These are phyloP conservation scores for Serripes groenlandicus DNA, from an alignment of 2,888 invertebrate species.

Conservation along the genomic window DNA sequence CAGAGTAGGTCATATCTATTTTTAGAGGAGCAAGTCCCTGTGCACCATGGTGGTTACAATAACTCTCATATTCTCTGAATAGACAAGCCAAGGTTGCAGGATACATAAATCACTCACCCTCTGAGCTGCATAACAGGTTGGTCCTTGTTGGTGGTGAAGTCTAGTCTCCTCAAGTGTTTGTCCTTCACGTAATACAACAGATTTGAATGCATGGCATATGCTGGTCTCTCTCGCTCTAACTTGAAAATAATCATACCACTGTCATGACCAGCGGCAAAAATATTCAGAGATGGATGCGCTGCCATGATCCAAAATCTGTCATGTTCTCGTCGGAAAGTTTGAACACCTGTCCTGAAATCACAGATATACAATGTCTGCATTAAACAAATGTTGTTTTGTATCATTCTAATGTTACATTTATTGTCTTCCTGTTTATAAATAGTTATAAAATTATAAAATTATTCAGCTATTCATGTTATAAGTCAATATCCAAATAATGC, in stretches of 20 bases:
- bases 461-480: too few species aligned
- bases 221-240: slow-evolving; percentile 97
- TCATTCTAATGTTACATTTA: neutral
- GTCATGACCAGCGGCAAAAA: slow-evolving; percentile 99
- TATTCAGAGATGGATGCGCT: slow-evolving; percentile 96
- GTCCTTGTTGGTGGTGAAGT: slow-evolving; percentile 97
- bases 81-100: too few species aligned
- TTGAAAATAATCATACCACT: slow-evolving; percentile 97
- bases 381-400: neutral
- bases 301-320: slow-evolving; percentile 99
- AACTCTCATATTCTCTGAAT: too few species aligned
- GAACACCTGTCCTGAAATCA: slow-evolving; percentile 84
- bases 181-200: slow-evolving; percentile 98
- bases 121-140: slow-evolving; percentile 96
- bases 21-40: too few species aligned
- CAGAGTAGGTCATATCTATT: too few species aligned
- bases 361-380: neutral
- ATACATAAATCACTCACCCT: slow-evolving; percentile 87
- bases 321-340: slow-evolving; percentile 92
- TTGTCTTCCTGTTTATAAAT: too few species aligned
- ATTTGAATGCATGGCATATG: slow-evolving; percentile 97
- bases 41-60: too few species aligned
- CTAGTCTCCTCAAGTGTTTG: slow-evolving; percentile 94
- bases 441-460: too few species aligned
- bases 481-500: too few species aligned